These are phyloP conservation scores for Petaurus breviceps DNA, from an alignment of 2,113 vertebrate species.

Conservation along the genomic window DNA sequence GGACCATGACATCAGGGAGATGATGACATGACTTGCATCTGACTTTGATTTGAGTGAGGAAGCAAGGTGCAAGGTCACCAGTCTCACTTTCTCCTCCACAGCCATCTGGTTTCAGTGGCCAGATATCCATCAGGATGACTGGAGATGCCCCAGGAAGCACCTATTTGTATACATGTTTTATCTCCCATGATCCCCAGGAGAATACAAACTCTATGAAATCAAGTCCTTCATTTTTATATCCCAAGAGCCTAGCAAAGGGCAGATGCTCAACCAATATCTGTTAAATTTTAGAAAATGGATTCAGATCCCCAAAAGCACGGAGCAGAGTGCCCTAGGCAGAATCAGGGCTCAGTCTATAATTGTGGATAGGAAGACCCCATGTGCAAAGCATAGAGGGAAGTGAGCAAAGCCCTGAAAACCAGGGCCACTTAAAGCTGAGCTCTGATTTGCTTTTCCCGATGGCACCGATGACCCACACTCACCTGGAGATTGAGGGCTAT, in stretches of 20 bases:
- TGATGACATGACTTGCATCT: no score
- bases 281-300: background rate
- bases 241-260: background rate
- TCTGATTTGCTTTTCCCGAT: background rate
- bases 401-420: background rate
- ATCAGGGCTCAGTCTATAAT: background rate
- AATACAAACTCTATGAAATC: background rate
- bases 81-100: no score
- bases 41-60: no score
- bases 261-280: background rate
- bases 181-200: background rate
- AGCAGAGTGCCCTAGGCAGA: background rate
- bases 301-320: background rate
- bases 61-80: no score
- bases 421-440: background rate
- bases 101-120: no score
- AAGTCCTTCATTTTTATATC: background rate
- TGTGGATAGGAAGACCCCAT: no score
- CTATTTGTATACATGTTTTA: background rate
- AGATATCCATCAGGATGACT: no score
- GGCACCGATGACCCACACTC: constrained; percentile 11
- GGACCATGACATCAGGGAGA: no score
- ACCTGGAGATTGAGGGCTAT: constrained; percentile 96
- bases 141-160: no score
- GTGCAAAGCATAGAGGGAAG: background rate